Base-by-base conservation (phyloP, 2,113 vertebrate genomes). In the Paratilapia polleni region DNA sequence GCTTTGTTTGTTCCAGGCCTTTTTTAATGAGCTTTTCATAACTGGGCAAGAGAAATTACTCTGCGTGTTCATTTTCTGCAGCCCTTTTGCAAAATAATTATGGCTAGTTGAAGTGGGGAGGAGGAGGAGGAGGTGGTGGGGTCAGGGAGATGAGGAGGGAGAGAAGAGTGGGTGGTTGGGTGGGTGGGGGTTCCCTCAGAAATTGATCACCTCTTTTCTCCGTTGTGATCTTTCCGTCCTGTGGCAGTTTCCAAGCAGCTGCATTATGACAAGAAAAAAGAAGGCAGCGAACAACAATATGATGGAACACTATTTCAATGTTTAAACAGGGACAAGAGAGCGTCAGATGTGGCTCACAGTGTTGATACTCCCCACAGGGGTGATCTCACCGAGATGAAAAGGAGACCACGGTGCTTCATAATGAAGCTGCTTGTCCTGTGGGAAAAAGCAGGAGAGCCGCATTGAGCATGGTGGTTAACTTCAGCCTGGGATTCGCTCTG, bases 21-120 rank as follows among this genome's bases (percentile, higher is more conserved):
- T 94, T 97, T 98, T 99, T 99, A 99, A 99, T 99, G 97, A 99
- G 98, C 96, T 98, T 98, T 95, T 97, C 97, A 97, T 97, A 97
- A 98, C 97, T 97, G 97, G 97, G 94, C 96, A 97, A 95, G 96
- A 97, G 97, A 98, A 98, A 98, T 97, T 96, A 97, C 96, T 94
- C 79, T 86, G 85, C 57, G 57, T 89, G 80, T 92, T 91, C 87
- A 94, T 92, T 82, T 86, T 94, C 78, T 86, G 20, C 20, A 80
- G 68, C 81, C 86, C 96, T 96, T 97, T 96, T 96, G 95, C 96
- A 97, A 97, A 96, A 97, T 96, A 97, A 99, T 97, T 97, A 95
- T 95, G 94, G 96, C 84, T 78, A 96, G 96, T 96, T 97, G 97
- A 96, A 97, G 95, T 85, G 79, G 86, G 79, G 82, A 83, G 78